These are phyloP conservation scores for Sericinus montela DNA, from an alignment of 2,888 invertebrate genomes.

Conservation along the genomic window DNA sequence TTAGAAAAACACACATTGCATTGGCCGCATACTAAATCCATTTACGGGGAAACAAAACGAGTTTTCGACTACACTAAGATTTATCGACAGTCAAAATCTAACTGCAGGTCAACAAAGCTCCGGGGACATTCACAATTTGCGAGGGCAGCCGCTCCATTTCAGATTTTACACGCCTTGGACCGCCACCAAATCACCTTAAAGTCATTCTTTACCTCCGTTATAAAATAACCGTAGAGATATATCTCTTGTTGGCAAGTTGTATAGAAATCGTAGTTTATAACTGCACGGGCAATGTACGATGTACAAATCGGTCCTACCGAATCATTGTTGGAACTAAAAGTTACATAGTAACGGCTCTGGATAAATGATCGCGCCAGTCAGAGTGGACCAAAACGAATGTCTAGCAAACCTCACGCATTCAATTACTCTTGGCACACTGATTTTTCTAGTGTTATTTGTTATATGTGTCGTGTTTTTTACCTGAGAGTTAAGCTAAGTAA, in stretches of 20 bases:
- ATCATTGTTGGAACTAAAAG: neutral
- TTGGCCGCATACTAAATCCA: constrained; percentile 8
- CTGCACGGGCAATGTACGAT: constrained; percentile 12
- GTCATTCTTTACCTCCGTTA: neutral
- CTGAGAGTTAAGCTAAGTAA: too few species aligned
- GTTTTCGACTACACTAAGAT: constrained; percentile 35
- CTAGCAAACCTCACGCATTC: constrained; percentile 43
- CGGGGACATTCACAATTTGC: constrained; percentile 42
- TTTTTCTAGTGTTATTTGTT: neutral
- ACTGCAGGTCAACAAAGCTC: constrained; percentile 36
- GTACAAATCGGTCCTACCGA: neutral
- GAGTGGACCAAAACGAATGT: constrained; percentile 36
- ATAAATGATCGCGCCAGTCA: constrained; percentile 33
- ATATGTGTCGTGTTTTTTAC: too few species aligned
- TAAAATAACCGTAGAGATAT: constrained; percentile 4
- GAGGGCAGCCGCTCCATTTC: constrained; percentile 41
- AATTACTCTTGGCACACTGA: constrained; percentile 32
- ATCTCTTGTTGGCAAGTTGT: constrained; percentile 8
- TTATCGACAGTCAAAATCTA: constrained; percentile 35
- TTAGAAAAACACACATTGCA: neutral
- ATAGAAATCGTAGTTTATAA: neutral
- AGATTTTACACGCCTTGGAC: constrained; percentile 40
- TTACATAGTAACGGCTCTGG: constrained; percentile 23
- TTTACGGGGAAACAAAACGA: constrained; percentile 22
- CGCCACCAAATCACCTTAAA: constrained; percentile 25